phyloP scores from a whole-genome alignment of 2,113 vertebrate species.

The Rhinolophus ferrumequinum region DNA sequence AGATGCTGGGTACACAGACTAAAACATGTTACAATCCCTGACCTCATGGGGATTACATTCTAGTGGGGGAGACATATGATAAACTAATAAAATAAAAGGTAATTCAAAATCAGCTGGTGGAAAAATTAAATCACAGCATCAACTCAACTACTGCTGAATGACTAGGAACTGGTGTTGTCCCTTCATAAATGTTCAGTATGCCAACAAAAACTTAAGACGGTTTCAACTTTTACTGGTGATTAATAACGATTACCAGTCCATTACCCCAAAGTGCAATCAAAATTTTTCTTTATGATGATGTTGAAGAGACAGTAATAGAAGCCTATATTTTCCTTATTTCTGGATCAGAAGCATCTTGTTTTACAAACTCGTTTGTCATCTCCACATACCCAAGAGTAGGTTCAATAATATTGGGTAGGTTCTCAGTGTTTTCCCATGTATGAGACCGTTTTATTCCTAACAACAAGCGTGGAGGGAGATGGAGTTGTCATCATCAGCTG shows the following conservation, averaged over 20 bases:
- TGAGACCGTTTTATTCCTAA: neutral
- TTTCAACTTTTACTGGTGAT: neutral
- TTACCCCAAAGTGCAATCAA: neutral
- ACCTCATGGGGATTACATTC: neutral
- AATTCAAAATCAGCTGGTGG: neutral
- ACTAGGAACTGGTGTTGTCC: neutral
- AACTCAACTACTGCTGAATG: neutral
- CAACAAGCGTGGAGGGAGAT: neutral
- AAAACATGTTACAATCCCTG: neutral
- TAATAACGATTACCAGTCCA: neutral
- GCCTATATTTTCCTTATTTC: neutral
- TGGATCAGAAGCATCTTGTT: neutral
- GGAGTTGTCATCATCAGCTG: accelerated
- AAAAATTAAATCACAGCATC: neutral
- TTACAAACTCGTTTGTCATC: neutral
- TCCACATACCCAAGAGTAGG: neutral
- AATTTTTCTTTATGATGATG: neutral
- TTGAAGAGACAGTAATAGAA: neutral
- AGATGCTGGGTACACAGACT: neutral
- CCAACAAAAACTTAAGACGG: neutral
- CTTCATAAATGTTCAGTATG: neutral
- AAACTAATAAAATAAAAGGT: neutral
- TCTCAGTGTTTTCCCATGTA: neutral
- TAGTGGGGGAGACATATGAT: accelerated
- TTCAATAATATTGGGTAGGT: neutral